Base-by-base conservation (phyloP, 2,888 invertebrate species). In the Slavum lentiscoides region DNA sequence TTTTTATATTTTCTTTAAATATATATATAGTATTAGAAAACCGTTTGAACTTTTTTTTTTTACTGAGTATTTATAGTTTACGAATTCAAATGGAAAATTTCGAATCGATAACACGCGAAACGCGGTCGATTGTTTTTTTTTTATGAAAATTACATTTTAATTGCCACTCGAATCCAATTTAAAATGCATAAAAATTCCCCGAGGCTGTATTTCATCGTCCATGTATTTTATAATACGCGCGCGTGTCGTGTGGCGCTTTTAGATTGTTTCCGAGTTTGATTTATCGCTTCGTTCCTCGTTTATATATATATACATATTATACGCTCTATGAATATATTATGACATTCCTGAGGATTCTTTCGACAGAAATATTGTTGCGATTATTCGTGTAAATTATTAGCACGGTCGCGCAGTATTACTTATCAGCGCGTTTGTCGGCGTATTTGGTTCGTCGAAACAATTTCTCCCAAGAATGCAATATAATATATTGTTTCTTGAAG, bases 131-230 rank as follows among this genome's bases (percentile, higher is more conserved):
- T 4, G 30, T 2, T 1, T 30, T 4, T 30, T 4, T 30, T 30
- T 2, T 30, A 66, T 21, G 2, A 55, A 53, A 55, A 39, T 66
- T 21, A 39, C 58, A 66, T 55, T 74, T 74, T 74, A 66, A 74
- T 74, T 55, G 74, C 58, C 11, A n/a, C 39, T 30, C 1, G 55
- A 21, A 39, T 6, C 66, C 66, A 58, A 66, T 58, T 74, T 23
- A 30, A 74, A 74, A 74, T 43, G 66, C 55, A 37, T 55, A 66
- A 55, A 74, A 74, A 74, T 66, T 66, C 74, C 74, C 53, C 39
- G 9, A 13, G 43, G 74, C 66, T 5, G 58, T 74, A 58, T 66
- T 58, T 74, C 66, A 66, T 67, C 39, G 30, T 30, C 30, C 30
- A 30, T 30, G 4, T 4, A 30, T 30, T 30, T 2, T 30, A 30